Conservation (phyloP, 2,113 vertebrate species). For the Ahaetulla prasina region DNA sequence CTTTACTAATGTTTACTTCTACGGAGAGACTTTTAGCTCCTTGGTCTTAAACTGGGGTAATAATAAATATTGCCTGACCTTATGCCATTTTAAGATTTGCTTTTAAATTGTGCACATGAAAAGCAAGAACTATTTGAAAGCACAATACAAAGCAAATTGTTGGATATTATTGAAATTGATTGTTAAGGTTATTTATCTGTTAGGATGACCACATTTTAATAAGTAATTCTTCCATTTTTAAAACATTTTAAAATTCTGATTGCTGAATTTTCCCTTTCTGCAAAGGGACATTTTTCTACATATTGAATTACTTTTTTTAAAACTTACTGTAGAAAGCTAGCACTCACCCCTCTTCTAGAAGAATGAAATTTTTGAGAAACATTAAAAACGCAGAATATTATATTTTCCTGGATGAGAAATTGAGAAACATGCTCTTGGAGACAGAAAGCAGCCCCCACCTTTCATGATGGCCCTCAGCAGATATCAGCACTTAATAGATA, state of each 20-base stretch:
- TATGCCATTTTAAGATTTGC: background rate
- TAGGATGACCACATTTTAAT: too few relatives aligned
- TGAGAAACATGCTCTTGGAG: too few relatives aligned
- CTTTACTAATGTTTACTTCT: background rate
- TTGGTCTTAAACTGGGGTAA: background rate
- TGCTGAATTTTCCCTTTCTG: conserved; percentile 44
- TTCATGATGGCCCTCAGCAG: too few relatives aligned
- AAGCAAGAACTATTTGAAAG: background rate
- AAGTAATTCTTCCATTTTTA: conserved; percentile 33
- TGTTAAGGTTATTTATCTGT: background rate
- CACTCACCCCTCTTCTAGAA: too few relatives aligned
- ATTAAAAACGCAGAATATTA: too few relatives aligned
- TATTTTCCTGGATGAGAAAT: too few relatives aligned
- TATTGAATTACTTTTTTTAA: background rate
- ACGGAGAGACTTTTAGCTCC: background rate
- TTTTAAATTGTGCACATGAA: background rate
- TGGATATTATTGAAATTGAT: background rate
- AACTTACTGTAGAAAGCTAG: conserved; percentile 7
- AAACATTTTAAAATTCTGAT: conserved; percentile 56
- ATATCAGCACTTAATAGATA: too few relatives aligned
- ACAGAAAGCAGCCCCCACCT: too few relatives aligned
- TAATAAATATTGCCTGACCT: background rate
- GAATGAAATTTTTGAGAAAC: too few relatives aligned
- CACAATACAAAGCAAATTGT: background rate
- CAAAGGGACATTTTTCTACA: conserved; percentile 39